Percentiles rank a stretch among this genome's conserved stretches.
Evolutionary conservation across 2,888 invertebrate species (phyloP).

Genomic region (Melanchra persicariae): DNA sequence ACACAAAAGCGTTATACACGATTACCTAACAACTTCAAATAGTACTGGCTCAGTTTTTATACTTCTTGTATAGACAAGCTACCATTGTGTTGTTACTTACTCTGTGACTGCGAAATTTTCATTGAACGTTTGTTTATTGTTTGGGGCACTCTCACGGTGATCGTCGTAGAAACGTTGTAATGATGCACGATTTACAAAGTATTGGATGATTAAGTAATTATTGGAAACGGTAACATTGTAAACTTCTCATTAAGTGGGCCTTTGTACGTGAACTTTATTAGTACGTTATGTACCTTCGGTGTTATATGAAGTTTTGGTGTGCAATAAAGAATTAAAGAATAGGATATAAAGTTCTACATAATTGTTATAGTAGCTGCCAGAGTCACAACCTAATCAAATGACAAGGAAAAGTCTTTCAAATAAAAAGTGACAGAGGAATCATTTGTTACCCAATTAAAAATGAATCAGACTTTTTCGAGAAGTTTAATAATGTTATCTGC

Average conservation of each 20-base stretch:
- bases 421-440: not conserved
- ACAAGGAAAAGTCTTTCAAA: no score
- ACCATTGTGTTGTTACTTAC: conserved; percentile 48
- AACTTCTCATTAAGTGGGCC: no score
- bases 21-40: conserved; percentile 43
- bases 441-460: not conserved
- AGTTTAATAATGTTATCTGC: not conserved
- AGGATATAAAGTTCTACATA: not conserved
- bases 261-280: no score
- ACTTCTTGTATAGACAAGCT: conserved; percentile 23
- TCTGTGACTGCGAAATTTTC: conserved; percentile 58
- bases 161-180: conserved; percentile 50
- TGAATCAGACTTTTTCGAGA: not conserved
- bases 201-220: conserved; percentile 1
- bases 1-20: conserved; percentile 53
- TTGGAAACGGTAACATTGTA: not conserved
- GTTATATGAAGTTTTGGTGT: no score
- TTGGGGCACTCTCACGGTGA: conserved; percentile 48
- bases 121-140: conserved; percentile 62
- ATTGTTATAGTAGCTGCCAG: not conserved
- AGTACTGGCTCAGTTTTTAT: conserved; percentile 49
- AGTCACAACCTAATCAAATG: no score
- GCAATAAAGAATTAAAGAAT: no score
- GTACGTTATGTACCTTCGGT: no score
- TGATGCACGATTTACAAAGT: conserved; percentile 25